Evolutionary conservation across 2,797 vertebrate genomes (phyloP).

Genomic region (Hephaestus fuliginosus): DNA sequence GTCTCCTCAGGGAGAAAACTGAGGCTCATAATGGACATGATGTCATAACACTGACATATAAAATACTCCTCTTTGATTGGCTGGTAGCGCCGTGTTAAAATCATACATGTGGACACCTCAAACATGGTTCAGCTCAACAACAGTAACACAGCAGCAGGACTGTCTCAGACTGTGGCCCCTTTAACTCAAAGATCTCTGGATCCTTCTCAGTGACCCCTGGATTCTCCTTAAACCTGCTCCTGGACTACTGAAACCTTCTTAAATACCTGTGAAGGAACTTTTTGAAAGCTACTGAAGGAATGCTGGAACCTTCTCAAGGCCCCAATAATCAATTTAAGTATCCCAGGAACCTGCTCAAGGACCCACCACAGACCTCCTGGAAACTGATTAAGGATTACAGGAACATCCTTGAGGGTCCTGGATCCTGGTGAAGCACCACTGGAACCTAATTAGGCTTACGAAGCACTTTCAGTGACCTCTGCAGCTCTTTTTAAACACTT

Average conservation of each 20-base stretch:
- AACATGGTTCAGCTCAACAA: not conserved
- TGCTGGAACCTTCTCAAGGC: not conserved
- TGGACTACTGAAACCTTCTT: not conserved
- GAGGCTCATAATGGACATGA: not conserved
- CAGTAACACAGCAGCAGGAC: not conserved
- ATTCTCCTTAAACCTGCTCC: conserved; percentile 1
- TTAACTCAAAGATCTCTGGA: not conserved
- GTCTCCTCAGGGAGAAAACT: not conserved
- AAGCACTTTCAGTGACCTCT: not conserved
- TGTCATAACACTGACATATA: not conserved
- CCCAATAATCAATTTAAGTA: not conserved
- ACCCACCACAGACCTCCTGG: not conserved
- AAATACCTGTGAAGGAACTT: not conserved
- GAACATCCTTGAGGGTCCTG: not conserved
- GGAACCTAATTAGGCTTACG: not conserved
- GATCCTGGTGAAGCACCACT: not conserved
- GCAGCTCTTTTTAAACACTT: not conserved
- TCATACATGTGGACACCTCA: not conserved
- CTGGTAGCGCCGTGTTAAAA: not conserved
- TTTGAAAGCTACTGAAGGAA: not conserved
- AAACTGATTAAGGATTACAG: not conserved
- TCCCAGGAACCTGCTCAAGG: not conserved
- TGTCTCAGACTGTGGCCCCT: too few relatives aligned
- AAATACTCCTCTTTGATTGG: conserved; percentile 1
- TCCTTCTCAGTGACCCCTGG: not conserved